These are phyloP conservation scores for Chelonoidis abingdonii DNA, from an alignment of 2,113 vertebrate species.

Conservation along the genomic window DNA sequence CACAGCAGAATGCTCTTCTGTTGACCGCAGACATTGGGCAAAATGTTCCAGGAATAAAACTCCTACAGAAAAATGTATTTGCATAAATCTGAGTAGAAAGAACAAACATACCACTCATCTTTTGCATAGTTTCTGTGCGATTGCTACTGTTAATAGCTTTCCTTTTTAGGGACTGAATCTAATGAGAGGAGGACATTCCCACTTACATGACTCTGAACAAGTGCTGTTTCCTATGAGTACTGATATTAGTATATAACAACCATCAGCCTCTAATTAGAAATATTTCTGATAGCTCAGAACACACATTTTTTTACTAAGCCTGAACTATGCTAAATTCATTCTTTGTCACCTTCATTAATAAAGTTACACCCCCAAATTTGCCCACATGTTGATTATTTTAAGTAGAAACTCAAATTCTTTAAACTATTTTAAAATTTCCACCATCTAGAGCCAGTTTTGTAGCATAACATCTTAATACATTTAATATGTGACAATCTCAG, in stretches of 20 bases:
- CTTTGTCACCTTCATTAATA: not conserved
- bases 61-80: not conserved
- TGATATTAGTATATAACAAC: slow-evolving; percentile 27
- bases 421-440: not conserved
- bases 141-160: slow-evolving; percentile 44
- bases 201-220: slow-evolving; percentile 12
- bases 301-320: not conserved
- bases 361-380: not conserved
- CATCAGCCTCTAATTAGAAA: not conserved
- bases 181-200: slow-evolving; percentile 44
- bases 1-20: not conserved
- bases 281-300: not conserved
- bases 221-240: slow-evolving; percentile 2
- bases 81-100: slow-evolving; percentile 52
- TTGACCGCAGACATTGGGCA: slow-evolving; percentile 23
- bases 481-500: not conserved
- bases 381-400: not conserved
- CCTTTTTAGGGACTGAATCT: slow-evolving; percentile 48
- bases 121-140: slow-evolving; percentile 23
- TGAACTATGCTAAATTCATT: not conserved
- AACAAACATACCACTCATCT: slow-evolving; percentile 37
- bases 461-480: not conserved
- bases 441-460: not conserved
- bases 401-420: not conserved
- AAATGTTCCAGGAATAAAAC: slow-evolving; percentile 33